Evolutionary conservation across 2,888 invertebrate genomes (phyloP).

Genomic region (Dicyrtoma fusca): DNA sequence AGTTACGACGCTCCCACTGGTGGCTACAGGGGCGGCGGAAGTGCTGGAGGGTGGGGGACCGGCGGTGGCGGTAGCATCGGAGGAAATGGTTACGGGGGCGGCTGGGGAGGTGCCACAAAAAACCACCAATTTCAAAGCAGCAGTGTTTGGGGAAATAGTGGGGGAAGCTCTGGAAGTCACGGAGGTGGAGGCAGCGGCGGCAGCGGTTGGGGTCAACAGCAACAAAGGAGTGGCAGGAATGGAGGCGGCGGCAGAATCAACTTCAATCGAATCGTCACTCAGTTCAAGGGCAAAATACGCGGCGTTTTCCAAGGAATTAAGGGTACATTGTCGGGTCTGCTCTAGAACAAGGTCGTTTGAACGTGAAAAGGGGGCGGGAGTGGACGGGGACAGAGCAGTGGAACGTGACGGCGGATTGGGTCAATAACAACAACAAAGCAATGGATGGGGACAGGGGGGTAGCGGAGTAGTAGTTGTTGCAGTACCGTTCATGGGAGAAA

Average conservation of each 20-base stretch:
- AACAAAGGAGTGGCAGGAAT: conserved; percentile 25
- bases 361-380: conserved; percentile 34
- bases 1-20: conserved; percentile 18
- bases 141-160: conserved; percentile 31
- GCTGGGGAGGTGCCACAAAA: conserved; percentile 22
- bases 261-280: conserved; percentile 35
- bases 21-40: conserved; percentile 27
- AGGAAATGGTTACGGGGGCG: conserved; percentile 20
- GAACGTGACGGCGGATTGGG: conserved; percentile 8
- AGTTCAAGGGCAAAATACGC: conserved; percentile 33
- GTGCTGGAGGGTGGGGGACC: conserved; percentile 15
- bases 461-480: conserved; percentile 21
- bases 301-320: conserved; percentile 38
- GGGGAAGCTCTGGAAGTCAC: conserved; percentile 26
- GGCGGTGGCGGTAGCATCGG: conserved; percentile 32
- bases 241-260: conserved; percentile 36
- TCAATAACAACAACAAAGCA: conserved; percentile 2
- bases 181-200: conserved; percentile 33
- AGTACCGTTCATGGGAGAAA: conserved; percentile 24
- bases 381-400: conserved; percentile 21
- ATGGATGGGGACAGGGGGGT: conserved; percentile 33
- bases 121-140: conserved; percentile 29
- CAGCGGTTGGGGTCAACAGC: conserved; percentile 29
- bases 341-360: conserved; percentile 34
- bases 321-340: conserved; percentile 36